These are phyloP conservation scores for Acropternis orthonyx DNA, from an alignment of 2,797 vertebrate species.

Conservation along the genomic window DNA sequence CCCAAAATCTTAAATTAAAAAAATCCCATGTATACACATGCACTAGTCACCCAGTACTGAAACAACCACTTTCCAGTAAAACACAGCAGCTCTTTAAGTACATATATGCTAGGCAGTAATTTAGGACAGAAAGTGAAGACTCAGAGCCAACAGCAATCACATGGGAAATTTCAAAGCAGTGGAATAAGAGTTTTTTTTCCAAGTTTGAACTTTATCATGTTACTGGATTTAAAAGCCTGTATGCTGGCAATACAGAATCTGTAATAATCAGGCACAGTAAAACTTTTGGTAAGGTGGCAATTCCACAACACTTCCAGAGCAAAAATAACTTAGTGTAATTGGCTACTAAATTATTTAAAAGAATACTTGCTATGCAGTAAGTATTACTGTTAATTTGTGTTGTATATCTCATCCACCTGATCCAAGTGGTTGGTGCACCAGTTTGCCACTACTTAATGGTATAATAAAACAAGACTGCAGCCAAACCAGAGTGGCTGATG, in stretches of 20 bases:
- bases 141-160: neutral
- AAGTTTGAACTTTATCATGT: neutral
- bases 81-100: neutral
- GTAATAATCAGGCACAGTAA: neutral
- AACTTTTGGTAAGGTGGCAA: neutral
- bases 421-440: neutral
- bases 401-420: neutral
- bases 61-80: neutral
- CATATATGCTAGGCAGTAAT: neutral
- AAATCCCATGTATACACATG: neutral
- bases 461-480: neutral
- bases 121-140: neutral
- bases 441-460: neutral
- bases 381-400: neutral
- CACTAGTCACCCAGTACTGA: neutral
- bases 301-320: neutral
- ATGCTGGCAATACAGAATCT: neutral
- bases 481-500: slow-evolving; percentile 7
- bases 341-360: neutral
- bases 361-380: neutral
- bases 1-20: neutral
- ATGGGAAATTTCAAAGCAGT: neutral
- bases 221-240: neutral
- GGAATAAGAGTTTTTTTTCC: neutral
- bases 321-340: neutral